A percentile compares a stretch with the other conserved stretches of the same genome.
Evolutionary conservation across 1,140 invertebrate genomes (phyloP).

Genomic region (Eriosoma lanigerum): DNA sequence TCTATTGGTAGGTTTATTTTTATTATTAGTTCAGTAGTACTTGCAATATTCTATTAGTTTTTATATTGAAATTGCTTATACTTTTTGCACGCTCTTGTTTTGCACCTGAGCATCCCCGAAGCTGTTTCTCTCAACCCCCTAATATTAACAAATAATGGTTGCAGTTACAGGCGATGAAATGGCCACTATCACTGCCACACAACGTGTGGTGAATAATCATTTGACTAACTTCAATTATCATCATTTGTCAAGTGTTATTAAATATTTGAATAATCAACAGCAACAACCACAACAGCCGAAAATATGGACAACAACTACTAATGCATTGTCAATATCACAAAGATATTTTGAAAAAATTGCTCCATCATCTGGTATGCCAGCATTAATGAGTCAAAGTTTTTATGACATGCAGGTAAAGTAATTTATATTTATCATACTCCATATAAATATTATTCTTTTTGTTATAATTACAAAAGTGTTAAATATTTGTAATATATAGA

Average conservation of each 20-base stretch:
- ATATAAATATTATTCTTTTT: too few species aligned
- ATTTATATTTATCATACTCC: not conserved
- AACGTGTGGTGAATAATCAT: slow-evolving; percentile 46
- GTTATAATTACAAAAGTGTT: too few species aligned
- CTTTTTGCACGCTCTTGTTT: slow-evolving; percentile 49
- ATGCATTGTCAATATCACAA: slow-evolving; percentile 53
- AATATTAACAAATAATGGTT: slow-evolving; percentile 35
- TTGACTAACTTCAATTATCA: slow-evolving; percentile 48
- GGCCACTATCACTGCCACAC: slow-evolving; percentile 45
- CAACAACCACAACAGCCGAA: slow-evolving; percentile 26
- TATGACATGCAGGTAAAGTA: slow-evolving; percentile 44
- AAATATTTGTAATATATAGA: too few species aligned
- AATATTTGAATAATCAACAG: slow-evolving; percentile 41
- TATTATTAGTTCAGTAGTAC: slow-evolving; percentile 27
- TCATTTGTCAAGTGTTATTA: slow-evolving; percentile 48
- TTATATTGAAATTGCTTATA: slow-evolving; percentile 35
- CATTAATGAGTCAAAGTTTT: slow-evolving; percentile 40
- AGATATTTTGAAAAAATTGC: slow-evolving; percentile 53
- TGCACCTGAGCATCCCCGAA: slow-evolving; percentile 43
- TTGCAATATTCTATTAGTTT: slow-evolving; percentile 26
- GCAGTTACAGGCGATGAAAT: slow-evolving; percentile 49
- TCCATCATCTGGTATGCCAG: slow-evolving; percentile 24
- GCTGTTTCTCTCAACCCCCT: slow-evolving; percentile 10
- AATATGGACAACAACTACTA: slow-evolving; percentile 42
- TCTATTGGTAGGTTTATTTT: slow-evolving; percentile 11